Percentiles rank a stretch among this genome's conserved stretches.
phyloP scores from a whole-genome alignment of 2,797 vertebrate species.

The Aphelocoma californica region DNA sequence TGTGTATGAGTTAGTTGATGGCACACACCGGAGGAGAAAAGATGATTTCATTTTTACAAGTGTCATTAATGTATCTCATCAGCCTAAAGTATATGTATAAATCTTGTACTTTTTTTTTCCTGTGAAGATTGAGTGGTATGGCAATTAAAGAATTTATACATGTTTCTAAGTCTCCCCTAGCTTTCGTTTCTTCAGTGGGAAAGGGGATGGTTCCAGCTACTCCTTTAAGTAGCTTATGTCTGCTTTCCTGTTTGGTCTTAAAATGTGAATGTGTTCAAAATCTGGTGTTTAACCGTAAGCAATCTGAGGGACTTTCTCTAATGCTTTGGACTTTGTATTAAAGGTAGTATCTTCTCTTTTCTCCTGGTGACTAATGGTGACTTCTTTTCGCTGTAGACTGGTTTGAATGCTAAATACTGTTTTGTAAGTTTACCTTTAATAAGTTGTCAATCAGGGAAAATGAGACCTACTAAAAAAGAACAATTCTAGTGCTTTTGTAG shows the following conservation, averaged over 20 bases:
- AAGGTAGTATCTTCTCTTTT: background rate
- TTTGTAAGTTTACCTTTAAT: background rate
- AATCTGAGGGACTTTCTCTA: background rate
- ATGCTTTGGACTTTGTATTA: background rate
- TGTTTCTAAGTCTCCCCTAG: background rate
- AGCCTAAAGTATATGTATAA: background rate
- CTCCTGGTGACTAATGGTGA: background rate
- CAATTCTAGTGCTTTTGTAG: background rate
- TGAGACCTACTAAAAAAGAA: background rate
- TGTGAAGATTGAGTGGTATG: background rate
- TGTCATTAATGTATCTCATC: background rate
- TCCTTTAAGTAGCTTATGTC: background rate
- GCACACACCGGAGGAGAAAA: background rate
- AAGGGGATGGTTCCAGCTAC: background rate
- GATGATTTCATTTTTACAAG: slow-evolving; percentile 23
- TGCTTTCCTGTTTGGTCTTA: background rate
- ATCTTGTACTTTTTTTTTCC: background rate
- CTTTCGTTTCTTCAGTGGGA: background rate
- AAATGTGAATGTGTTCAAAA: background rate
- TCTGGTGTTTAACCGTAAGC: background rate
- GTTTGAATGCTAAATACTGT: background rate
- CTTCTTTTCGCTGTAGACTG: background rate
- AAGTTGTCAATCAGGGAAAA: background rate
- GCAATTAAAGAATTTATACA: background rate
- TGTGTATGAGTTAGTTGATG: slow-evolving; percentile 9